Percentiles rank a stretch among this genome's conserved stretches.
phyloP scores from a whole-genome alignment of 2,888 invertebrate genomes.

The Pantelozetes paolii region DNA sequence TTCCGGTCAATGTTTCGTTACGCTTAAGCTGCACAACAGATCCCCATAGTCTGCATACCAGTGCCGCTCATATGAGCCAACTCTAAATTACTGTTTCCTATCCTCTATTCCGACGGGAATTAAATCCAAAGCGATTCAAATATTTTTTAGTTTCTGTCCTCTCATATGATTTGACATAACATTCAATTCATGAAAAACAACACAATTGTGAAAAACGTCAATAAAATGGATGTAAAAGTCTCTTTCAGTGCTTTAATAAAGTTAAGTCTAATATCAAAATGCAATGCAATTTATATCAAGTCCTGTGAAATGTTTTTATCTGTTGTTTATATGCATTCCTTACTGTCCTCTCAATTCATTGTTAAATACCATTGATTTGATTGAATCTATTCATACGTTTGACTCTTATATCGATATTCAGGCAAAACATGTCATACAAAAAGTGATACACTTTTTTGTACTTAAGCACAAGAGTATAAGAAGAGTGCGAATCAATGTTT shows the following conservation, averaged over 20 bases:
- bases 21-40: too few species aligned
- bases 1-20: not conserved
- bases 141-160: not conserved
- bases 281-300: not conserved
- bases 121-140: not conserved
- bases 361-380: conserved; percentile 6
- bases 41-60: not conserved
- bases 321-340: conserved; percentile 29
- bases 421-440: conserved; percentile 21
- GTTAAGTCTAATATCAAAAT: not conserved
- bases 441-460: conserved; percentile 35
- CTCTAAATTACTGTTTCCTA: not conserved
- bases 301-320: conserved; percentile 12
- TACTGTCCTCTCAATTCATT: conserved; percentile 8
- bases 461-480: conserved; percentile 14
- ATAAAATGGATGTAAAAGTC: conserved; percentile 4
- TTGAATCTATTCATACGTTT: conserved; percentile 14
- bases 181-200: not conserved
- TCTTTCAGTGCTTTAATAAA: not conserved
- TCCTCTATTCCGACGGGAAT: not conserved
- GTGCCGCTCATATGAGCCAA: not conserved
- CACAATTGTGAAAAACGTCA: not conserved
- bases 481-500: conserved; percentile 38
- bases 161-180: conserved; percentile 5
- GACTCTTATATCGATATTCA: conserved; percentile 14